Conservation (phyloP, 2,797 vertebrate species). For the Mus minutoides region DNA sequence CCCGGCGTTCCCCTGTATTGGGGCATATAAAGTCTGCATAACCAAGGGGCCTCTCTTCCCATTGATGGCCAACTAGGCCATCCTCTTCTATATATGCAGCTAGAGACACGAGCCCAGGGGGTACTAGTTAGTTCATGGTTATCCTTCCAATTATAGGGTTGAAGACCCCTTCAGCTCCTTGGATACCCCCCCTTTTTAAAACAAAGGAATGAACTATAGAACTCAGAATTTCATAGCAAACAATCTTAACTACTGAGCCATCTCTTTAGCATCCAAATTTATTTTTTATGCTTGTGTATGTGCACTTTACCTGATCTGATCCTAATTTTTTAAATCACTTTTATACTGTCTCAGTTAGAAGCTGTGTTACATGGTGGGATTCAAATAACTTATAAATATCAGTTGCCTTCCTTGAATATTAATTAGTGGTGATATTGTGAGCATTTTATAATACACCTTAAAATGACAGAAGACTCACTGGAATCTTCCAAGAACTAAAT, state of each 20-base stretch:
- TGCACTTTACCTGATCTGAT: neutral
- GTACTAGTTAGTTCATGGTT: no score
- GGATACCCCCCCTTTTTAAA: neutral
- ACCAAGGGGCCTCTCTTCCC: no score
- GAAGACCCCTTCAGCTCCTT: no score
- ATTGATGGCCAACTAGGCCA: no score
- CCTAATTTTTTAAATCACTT: conserved; percentile 8
- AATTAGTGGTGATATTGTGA: conserved; percentile 16
- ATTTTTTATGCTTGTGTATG: neutral
- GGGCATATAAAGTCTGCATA: no score
- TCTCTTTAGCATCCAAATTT: neutral
- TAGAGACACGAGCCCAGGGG: no score
- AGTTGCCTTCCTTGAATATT: conserved; percentile 21
- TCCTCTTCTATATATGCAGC: no score
- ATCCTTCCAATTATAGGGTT: no score
- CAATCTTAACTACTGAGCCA: neutral
- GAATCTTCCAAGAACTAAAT: conserved; percentile 32
- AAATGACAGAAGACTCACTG: conserved; percentile 28
- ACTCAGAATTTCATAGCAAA: neutral
- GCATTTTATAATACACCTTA: conserved; percentile 36
- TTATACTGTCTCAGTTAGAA: conserved; percentile 18
- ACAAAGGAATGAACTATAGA: neutral
- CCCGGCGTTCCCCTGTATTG: no score
- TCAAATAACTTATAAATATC: neutral
- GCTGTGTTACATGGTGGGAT: neutral